Evolutionary conservation across 2,888 invertebrate species (phyloP), one percentile per base, ranked within the genome.

Genomic region (Thelaira solivaga): DNA sequence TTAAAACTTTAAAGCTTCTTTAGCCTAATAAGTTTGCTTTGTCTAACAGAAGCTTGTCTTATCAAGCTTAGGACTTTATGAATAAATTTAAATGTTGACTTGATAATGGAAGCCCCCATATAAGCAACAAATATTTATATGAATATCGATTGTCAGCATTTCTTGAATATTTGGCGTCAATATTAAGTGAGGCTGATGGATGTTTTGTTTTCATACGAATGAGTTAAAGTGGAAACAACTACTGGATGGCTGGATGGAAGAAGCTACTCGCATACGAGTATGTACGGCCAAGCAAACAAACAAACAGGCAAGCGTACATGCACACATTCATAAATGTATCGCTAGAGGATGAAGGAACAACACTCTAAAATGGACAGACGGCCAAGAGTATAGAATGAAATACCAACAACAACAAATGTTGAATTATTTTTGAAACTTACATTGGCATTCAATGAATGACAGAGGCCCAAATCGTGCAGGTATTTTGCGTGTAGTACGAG

Each of bases 121-220:
- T 59, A n/a, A n/a, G 6, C 31, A 47, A 41, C 20, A 34, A 73
- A 76, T 73, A 69, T n/a, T n/a, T n/a, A n/a, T 72, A 75, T 76
- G 67, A 80, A 72, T 88, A 87, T 87, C 88, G 86, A 86, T 85
- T 85, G 86, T 86, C 87, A 86, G 84, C 88, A 88, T 88, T 85
- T 84, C 83, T 85, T 84, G 86, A 85, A 88, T 88, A 81, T 84
- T 87, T 88, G 86, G 86, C 88, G 88, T 88, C 86, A 87, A 86
- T 88, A 88, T 87, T 88, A 88, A 88, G 87, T 86, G 84, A 84
- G 84, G 85, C 86, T 86, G 86, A 87, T 87, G 86, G 86, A 87
- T 86, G 76, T 74, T 74, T 74, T 74, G 71, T 68, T 80, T 74
- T 67, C 71, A 74, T 71, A 29, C 57, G 72, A 80, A 74, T 61